These are phyloP conservation scores for Ancistrus triradiatus DNA, from an alignment of 2,113 vertebrate species.

Conservation along the genomic window DNA sequence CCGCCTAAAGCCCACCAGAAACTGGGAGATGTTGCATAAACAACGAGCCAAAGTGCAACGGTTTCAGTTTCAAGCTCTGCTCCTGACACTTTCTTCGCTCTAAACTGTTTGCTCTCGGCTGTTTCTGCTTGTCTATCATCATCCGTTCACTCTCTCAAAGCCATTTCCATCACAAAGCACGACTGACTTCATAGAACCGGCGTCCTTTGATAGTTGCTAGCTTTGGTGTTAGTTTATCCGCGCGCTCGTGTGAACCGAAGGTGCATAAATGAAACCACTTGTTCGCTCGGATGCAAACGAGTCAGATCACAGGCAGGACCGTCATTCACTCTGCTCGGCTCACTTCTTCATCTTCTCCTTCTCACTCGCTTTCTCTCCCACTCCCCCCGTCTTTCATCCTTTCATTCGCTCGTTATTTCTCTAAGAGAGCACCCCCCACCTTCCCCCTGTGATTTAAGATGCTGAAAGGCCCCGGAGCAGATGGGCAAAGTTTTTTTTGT, in stretches of 20 bases:
- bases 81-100: too few species aligned
- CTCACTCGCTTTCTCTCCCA: neutral
- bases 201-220: conserved; percentile 76
- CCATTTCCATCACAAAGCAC: conserved; percentile 74
- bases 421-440: conserved; percentile 45
- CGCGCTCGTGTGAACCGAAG: conserved; percentile 10
- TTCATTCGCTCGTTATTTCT: conserved; percentile 35
- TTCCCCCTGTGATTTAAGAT: conserved; percentile 72
- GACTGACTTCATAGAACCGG: conserved; percentile 74
- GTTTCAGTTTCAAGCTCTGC: too few species aligned
- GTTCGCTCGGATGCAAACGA: conserved; percentile 52
- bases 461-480: conserved; percentile 72
- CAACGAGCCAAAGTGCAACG: too few species aligned
- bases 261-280: conserved; percentile 61
- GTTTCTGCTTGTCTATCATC: neutral
- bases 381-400: conserved; percentile 11
- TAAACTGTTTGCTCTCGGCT: neutral
- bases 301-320: conserved; percentile 57
- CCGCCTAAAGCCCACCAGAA: too few species aligned
- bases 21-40: too few species aligned
- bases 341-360: conserved; percentile 21
- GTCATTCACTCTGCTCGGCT: conserved; percentile 53
- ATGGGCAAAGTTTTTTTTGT: conserved; percentile 68
- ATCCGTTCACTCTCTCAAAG: conserved; percentile 53
- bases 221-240: conserved; percentile 47